These are phyloP conservation scores for Syngnathoides biaculeatus DNA, from an alignment of 2,113 vertebrate species.

Conservation along the genomic window DNA sequence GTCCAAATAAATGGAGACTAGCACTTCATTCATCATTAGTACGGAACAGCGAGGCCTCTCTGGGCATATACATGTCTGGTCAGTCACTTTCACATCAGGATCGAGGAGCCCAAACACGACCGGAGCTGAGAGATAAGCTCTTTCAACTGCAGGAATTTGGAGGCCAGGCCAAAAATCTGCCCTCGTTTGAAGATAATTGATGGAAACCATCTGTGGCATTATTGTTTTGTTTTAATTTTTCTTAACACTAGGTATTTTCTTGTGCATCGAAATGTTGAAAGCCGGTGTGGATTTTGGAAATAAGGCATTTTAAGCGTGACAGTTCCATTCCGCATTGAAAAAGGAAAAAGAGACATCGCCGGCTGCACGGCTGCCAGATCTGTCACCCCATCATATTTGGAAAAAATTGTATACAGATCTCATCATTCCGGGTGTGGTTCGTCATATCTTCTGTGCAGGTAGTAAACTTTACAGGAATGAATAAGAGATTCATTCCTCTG, in stretches of 20 bases:
- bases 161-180: slow-evolving; percentile 57
- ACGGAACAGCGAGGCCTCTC: slow-evolving; percentile 20
- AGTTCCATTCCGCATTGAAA: not conserved
- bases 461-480: too few relatives aligned
- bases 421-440: not conserved
- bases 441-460: too few relatives aligned
- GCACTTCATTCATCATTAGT: slow-evolving; percentile 59
- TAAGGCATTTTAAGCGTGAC: not conserved
- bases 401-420: not conserved
- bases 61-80: slow-evolving; percentile 33
- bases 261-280: not conserved
- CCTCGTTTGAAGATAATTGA: slow-evolving; percentile 52
- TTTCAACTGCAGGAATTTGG: slow-evolving; percentile 55
- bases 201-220: slow-evolving; percentile 63
- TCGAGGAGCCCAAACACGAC: slow-evolving; percentile 27
- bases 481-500: too few relatives aligned
- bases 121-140: slow-evolving; percentile 56
- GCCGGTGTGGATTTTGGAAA: not conserved
- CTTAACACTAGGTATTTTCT: slow-evolving; percentile 25
- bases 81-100: slow-evolving; percentile 50
- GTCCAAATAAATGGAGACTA: slow-evolving; percentile 56
- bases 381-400: not conserved
- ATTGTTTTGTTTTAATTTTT: slow-evolving; percentile 33
- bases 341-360: not conserved
- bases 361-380: not conserved